A percentile compares a stretch with the other conserved stretches of the same genome.
Conservation (phyloP, 2,113 vertebrate species). For the Saguinus midas region DNA sequence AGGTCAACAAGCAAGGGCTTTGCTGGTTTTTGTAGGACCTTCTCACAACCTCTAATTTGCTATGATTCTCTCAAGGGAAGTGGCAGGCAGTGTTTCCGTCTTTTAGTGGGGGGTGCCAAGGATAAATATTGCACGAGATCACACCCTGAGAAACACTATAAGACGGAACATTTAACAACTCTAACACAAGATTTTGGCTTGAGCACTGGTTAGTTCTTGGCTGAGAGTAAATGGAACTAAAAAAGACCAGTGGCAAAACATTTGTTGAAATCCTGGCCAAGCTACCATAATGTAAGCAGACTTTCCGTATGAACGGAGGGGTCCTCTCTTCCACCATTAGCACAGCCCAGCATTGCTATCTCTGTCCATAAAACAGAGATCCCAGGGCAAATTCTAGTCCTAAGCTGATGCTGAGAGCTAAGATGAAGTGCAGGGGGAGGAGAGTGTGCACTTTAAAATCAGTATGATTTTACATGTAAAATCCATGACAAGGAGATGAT, state of each 20-base stretch:
- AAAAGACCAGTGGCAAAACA: background rate
- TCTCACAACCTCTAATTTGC: background rate
- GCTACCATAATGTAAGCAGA: background rate
- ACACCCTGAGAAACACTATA: background rate
- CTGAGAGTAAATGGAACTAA: background rate
- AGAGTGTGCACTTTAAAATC: too few species aligned
- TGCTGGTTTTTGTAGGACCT: background rate
- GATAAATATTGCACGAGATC: background rate
- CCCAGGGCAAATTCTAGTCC: too few species aligned
- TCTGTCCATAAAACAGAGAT: background rate
- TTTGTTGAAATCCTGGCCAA: background rate
- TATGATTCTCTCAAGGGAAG: background rate
- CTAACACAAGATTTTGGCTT: background rate
- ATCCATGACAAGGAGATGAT: too few species aligned
- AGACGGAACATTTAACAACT: background rate
- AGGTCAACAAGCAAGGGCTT: background rate
- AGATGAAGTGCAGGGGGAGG: background rate
- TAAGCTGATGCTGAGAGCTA: background rate
- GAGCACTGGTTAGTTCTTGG: background rate
- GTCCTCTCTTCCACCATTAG: background rate
- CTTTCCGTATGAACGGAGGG: background rate
- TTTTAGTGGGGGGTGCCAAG: background rate
- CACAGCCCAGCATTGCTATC: background rate
- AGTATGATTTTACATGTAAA: too few species aligned
- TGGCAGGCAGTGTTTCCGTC: background rate